phyloP scores from a whole-genome alignment of 2,797 vertebrate genomes.

The Eidolon dupreanum region DNA sequence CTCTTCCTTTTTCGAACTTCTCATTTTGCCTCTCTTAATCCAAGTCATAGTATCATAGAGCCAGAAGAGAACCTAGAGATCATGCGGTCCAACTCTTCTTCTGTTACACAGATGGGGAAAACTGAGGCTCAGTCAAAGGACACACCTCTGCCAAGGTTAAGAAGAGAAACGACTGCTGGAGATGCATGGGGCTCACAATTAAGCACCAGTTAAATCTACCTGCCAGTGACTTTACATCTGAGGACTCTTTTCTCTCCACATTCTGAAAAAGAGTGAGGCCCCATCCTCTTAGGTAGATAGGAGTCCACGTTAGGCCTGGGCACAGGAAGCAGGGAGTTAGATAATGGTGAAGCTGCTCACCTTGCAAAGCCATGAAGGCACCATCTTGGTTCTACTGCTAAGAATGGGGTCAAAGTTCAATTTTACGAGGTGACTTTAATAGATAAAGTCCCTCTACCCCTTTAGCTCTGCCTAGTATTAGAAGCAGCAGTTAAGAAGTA shows the following conservation, averaged over 20 bases:
- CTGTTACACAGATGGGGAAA: neutral
- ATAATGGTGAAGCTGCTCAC: fast-evolving
- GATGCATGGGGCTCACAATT: neutral
- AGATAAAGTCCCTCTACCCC: neutral
- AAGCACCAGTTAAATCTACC: neutral
- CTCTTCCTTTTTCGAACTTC: neutral
- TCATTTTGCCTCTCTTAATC: neutral
- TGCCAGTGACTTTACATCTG: neutral
- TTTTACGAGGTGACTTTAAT: neutral
- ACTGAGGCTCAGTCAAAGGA: neutral
- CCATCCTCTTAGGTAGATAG: neutral
- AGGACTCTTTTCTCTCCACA: neutral
- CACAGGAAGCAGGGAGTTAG: too few species aligned
- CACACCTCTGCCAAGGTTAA: neutral
- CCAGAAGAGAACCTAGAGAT: neutral
- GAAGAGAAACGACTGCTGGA: neutral
- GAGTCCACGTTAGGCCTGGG: neutral
- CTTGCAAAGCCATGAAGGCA: neutral
- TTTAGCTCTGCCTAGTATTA: neutral
- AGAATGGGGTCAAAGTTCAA: neutral
- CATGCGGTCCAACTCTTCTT: neutral
- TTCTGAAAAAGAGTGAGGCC: neutral
- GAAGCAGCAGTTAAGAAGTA: neutral
- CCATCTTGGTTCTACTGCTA: neutral
- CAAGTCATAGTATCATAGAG: neutral